These are phyloP conservation scores for Lapara coniferarum DNA, from an alignment of 2,888 invertebrate species.

Conservation along the genomic window DNA sequence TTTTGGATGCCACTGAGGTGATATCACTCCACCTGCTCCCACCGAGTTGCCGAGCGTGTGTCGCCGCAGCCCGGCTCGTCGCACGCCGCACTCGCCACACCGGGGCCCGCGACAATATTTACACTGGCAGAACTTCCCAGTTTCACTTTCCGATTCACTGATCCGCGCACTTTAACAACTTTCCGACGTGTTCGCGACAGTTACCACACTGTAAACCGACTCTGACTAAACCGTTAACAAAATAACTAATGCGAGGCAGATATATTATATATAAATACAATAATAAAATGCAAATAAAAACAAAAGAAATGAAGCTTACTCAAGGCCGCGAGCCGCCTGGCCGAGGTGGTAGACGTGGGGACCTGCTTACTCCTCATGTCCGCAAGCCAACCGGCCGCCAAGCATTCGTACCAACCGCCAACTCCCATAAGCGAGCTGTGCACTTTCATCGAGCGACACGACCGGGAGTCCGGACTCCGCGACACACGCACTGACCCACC, in stretches of 20 bases:
- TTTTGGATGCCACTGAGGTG: conserved; percentile 70
- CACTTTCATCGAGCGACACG: conserved; percentile 79
- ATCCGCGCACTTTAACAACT: conserved; percentile 32
- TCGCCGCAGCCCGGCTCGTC: conserved; percentile 11
- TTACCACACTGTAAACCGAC: neutral
- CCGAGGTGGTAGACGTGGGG: conserved; percentile 80
- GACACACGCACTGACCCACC: conserved; percentile 60
- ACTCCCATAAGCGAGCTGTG: conserved; percentile 80
- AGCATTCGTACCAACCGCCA: conserved; percentile 79
- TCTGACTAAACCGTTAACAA: conserved; percentile 17
- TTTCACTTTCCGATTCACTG: conserved; percentile 39
- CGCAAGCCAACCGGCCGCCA: conserved; percentile 80
- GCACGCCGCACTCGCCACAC: neutral
- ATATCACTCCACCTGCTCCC: conserved; percentile 67
- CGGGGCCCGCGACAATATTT: conserved; percentile 10
- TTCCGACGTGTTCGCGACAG: conserved; percentile 25
- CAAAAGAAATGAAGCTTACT: conserved; percentile 82
- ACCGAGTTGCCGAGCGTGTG: conserved; percentile 28
- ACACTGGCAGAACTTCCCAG: conserved; percentile 30
- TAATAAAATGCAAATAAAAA: conserved; percentile 71
- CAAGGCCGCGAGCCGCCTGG: conserved; percentile 81
- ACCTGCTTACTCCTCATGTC: conserved; percentile 83
- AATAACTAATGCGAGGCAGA: conserved; percentile 40
- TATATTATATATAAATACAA: conserved; percentile 42
- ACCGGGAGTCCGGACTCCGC: conserved; percentile 50